Conservation (phyloP, 2,113 vertebrate genomes). For the Cacatua alba region DNA sequence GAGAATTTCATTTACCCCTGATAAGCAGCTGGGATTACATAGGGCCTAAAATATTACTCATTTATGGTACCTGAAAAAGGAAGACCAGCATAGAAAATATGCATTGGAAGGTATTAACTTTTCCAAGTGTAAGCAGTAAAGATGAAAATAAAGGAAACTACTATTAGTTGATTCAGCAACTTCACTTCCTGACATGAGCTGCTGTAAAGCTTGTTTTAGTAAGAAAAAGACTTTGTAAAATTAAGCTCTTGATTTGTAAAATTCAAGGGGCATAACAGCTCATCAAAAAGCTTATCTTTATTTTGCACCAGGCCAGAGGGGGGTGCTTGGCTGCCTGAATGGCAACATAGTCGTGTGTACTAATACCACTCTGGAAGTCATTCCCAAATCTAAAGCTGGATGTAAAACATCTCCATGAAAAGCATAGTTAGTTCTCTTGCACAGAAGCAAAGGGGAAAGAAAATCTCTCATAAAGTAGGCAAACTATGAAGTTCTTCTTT, state of each 20-base stretch:
- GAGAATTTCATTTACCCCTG: background rate
- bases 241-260: background rate
- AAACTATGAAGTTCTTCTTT: background rate
- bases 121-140: background rate
- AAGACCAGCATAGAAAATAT: background rate
- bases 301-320: background rate
- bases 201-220: slow-evolving; percentile 12
- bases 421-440: background rate
- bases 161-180: slow-evolving; percentile 39
- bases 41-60: background rate
- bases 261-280: background rate
- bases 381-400: background rate
- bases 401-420: background rate
- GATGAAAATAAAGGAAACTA: slow-evolving; percentile 38
- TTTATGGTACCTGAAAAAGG: slow-evolving; percentile 8
- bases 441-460: background rate
- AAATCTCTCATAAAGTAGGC: background rate
- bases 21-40: background rate
- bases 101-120: slow-evolving; percentile 23
- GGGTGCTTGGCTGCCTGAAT: background rate
- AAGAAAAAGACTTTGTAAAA: slow-evolving; percentile 13
- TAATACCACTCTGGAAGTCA: background rate
- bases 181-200: background rate
- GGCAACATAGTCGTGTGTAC: background rate
- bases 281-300: background rate